These are phyloP conservation scores for Noctilio leporinus DNA, from an alignment of 2,113 vertebrate species.

Conservation along the genomic window DNA sequence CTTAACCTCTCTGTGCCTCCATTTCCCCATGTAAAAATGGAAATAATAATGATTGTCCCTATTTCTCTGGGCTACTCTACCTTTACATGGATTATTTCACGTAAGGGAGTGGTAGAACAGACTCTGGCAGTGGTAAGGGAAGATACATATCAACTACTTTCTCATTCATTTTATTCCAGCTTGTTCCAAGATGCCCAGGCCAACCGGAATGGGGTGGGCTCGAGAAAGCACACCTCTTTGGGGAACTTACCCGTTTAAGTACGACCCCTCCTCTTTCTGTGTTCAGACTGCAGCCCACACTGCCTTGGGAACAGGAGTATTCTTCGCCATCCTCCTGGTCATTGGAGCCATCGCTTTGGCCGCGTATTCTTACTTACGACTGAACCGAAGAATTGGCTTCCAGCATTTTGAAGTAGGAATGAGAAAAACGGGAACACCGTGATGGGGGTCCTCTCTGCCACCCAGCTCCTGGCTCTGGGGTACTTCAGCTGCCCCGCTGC, in stretches of 20 bases:
- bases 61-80: background rate
- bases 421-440: accelerated
- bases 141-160: background rate
- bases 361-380: constrained; percentile 86
- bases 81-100: background rate
- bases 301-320: constrained; percentile 81
- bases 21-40: background rate
- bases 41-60: background rate
- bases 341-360: constrained; percentile 73
- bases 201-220: background rate
- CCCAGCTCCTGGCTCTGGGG: background rate
- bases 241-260: background rate
- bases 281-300: constrained; percentile 76
- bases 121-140: background rate
- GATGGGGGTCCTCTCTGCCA: background rate
- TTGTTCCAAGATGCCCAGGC: background rate
- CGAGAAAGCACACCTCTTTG: background rate
- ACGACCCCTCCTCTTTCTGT: background rate
- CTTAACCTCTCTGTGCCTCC: background rate
- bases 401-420: constrained; percentile 88
- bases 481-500: accelerated
- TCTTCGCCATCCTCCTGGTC: constrained; percentile 80
- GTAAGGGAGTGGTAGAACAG: background rate
- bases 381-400: constrained; percentile 83
- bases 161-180: background rate